Evolutionary conservation across 2,888 invertebrate genomes (phyloP).

Genomic region (Sepioteuthis lessoniana): DNA sequence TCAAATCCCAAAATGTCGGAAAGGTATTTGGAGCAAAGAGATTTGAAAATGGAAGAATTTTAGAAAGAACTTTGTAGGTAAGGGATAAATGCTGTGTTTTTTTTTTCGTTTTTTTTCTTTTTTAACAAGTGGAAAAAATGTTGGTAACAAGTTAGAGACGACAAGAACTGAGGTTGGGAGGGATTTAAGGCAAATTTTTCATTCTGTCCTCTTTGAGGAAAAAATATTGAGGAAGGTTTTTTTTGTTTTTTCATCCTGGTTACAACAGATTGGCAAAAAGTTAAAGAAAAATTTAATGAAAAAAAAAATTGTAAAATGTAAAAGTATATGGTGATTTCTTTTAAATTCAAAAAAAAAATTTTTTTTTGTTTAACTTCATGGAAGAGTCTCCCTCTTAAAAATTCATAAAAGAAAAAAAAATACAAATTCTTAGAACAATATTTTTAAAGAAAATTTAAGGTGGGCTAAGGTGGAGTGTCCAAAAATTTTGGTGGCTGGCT

Average conservation of each 20-base stretch:
- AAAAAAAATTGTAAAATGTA: background rate
- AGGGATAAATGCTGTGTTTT: too few relatives aligned
- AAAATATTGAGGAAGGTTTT: background rate
- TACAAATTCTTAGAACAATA: too few relatives aligned
- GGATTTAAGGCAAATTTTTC: background rate
- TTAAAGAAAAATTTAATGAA: background rate
- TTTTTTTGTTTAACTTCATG: too few relatives aligned
- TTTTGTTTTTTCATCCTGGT: background rate
- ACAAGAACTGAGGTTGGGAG: background rate
- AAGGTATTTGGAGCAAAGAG: background rate
- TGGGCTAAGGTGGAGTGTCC: too few relatives aligned
- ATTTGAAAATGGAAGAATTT: background rate
- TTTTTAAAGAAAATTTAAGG: too few relatives aligned
- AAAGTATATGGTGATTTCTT: too few relatives aligned
- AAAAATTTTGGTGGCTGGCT: too few relatives aligned
- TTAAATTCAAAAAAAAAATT: too few relatives aligned
- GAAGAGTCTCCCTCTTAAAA: too few relatives aligned
- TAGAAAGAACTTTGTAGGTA: background rate
- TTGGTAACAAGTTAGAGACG: background rate
- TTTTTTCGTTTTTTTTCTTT: too few relatives aligned
- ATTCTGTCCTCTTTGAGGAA: background rate
- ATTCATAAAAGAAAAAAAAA: too few relatives aligned
- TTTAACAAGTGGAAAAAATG: background rate
- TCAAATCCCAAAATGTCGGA: background rate
- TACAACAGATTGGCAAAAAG: background rate